Conservation (phyloP, 2,888 invertebrate species). For the Pachliopta kotzebuea region DNA sequence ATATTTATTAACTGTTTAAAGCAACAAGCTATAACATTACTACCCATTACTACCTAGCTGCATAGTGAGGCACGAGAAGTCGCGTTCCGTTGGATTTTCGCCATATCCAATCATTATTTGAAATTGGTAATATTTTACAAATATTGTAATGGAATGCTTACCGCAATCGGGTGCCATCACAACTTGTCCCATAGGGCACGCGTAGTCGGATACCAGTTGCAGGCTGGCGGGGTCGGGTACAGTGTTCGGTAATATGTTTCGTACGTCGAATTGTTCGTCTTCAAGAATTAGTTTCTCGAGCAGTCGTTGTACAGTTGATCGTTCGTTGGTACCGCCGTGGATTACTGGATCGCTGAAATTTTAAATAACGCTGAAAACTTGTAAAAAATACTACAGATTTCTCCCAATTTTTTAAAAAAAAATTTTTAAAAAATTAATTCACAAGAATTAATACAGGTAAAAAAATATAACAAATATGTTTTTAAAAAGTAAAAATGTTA, state of each 20-base stretch:
- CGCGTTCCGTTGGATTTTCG: constrained; percentile 16
- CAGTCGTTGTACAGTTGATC: constrained; percentile 90
- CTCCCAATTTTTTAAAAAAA: not conserved
- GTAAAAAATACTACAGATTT: not conserved
- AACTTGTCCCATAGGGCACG: constrained; percentile 96
- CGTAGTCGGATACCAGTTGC: constrained; percentile 92
- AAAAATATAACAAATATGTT: no score
- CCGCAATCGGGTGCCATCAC: constrained; percentile 96
- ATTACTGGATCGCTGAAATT: constrained; percentile 91
- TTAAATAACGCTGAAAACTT: constrained; percentile 21
- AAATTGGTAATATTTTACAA: constrained; percentile 8
- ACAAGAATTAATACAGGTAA: no score
- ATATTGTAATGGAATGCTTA: constrained; percentile 58
- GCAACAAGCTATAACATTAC: not conserved
- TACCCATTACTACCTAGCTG: not conserved
- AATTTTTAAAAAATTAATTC: no score
- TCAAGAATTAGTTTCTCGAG: constrained; percentile 95
- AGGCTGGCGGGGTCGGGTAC: constrained; percentile 96
- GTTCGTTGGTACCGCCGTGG: constrained; percentile 92
- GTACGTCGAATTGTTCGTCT: constrained; percentile 96
- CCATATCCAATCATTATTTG: constrained; percentile 13
- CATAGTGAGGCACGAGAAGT: constrained; percentile 14
- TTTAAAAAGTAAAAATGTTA: no score
- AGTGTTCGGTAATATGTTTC: constrained; percentile 95
- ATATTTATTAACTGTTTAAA: not conserved